Base-by-base conservation (phyloP, 2,113 vertebrate genomes). In the Phylloscopus trochilus region DNA sequence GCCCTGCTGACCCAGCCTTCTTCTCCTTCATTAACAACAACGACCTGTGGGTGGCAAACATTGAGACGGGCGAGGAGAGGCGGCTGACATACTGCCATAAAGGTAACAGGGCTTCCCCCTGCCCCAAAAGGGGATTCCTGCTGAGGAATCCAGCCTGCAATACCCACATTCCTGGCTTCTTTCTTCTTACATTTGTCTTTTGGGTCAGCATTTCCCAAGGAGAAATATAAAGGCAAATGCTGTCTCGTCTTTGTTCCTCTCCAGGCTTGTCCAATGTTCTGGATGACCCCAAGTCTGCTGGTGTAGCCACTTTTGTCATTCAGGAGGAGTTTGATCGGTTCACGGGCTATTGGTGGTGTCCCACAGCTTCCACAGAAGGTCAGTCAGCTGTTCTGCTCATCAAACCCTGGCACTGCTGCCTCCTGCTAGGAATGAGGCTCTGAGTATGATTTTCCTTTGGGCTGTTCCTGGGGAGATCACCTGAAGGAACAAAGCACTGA, bases 271-370 rank as follows among this genome's bases (percentile, higher is more conserved):
- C 99, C 94, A 99, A 97, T 27, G 98, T 99, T 64, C 98, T 99
- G 16, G 99, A 99, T 7, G 99, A 99, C 95, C 99, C 99, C 62
- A 99, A 98, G 81, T 99, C 99, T 72, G 99, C 99, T 11, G 99
- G 99, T 3, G 98, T 99, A 10, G 99, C 99, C 92, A 99, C 99
- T 9, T 99, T 99, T 74, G 99, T 99, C 98, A 99, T 99, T 94
- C 99, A 99, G 97, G 99, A 99, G 76, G 99, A 99, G 97, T 99
- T 99, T 92, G 99, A 99, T 93, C 98, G 99, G 22, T 99, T 99
- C 95, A 99, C 99, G 0, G 99, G 99, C 30, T 99, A 99, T 96
- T 99, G 99, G 99, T 99, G 99, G 99, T 99, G 98, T 90, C 99
- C 99, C 31, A 97, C 98, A 7, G 98, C 98, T 86, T 97, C 98